Evolutionary conservation across 2,797 vertebrate species (phyloP).

Genomic region (Monodelphis domestica): DNA sequence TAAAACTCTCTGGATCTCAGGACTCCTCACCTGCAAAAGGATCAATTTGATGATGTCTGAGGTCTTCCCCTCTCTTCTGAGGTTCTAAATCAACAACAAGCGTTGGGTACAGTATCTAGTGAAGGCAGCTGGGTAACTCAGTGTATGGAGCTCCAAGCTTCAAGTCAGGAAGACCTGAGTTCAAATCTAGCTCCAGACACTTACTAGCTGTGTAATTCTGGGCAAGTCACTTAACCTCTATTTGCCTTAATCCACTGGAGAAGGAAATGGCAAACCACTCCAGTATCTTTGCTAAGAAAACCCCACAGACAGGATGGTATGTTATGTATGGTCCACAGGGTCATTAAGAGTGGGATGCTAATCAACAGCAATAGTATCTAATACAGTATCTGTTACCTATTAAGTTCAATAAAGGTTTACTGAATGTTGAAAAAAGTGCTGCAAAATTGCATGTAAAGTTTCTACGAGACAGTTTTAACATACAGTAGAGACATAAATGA

Average conservation of each 20-base stretch:
- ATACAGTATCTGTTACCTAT: background rate
- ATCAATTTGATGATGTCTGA: background rate
- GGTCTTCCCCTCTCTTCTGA: background rate
- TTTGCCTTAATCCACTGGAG: background rate
- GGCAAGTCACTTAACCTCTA: background rate
- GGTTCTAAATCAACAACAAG: background rate
- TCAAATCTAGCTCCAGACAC: background rate
- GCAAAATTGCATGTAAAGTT: constrained; percentile 37
- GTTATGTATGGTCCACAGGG: background rate
- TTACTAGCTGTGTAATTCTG: background rate
- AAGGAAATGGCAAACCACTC: background rate
- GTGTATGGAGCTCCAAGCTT: background rate
- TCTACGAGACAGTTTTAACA: background rate
- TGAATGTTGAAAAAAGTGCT: constrained; percentile 53
- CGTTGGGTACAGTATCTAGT: constrained; percentile 43
- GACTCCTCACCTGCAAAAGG: background rate
- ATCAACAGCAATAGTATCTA: background rate
- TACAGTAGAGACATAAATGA: constrained; percentile 19
- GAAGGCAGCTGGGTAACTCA: background rate
- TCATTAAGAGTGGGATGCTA: background rate
- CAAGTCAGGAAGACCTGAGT: background rate
- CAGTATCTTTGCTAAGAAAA: background rate
- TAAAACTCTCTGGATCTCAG: background rate
- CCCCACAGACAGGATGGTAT: background rate
- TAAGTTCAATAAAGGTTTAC: constrained; percentile 21